A percentile compares a stretch with the other conserved stretches of the same genome.
Evolutionary conservation across 2,888 invertebrate genomes (phyloP).

Genomic region (Rapana venosa): DNA sequence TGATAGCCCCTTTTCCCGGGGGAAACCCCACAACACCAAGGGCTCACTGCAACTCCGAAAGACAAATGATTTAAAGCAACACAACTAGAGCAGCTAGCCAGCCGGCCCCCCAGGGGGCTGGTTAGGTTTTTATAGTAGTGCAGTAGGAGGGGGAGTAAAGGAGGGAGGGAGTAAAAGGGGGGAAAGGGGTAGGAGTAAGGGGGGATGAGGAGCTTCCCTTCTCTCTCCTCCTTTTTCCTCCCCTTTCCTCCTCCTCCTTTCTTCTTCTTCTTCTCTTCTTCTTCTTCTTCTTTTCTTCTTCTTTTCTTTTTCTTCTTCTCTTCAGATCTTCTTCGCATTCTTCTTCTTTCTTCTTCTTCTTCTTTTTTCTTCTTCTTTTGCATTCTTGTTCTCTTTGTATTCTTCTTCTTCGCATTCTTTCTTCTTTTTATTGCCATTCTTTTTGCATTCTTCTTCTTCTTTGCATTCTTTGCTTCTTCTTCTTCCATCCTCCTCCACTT

Average conservation of each 20-base stretch:
- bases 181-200: no score
- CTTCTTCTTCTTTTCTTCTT: neutral
- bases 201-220: no score
- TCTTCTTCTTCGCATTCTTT: neutral
- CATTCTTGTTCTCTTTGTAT: neutral
- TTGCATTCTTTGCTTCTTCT: neutral
- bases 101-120: no score
- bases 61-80: slow-evolving; percentile 55
- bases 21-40: slow-evolving; percentile 49
- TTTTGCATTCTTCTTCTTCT: neutral
- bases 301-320: neutral
- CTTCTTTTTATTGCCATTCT: neutral
- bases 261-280: neutral
- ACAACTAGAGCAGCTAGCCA: slow-evolving; percentile 50
- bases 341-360: neutral
- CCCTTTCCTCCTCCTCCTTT: neutral
- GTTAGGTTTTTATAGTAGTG: no score
- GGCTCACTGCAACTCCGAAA: slow-evolving; percentile 52
- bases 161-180: no score
- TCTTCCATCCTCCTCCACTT: neutral
- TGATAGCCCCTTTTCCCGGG: no score
- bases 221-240: neutral
- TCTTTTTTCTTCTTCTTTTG: neutral
- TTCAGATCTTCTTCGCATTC: neutral
- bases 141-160: no score